Percentiles rank a stretch among this genome's conserved stretches.
These are phyloP conservation scores for Epizoanthus scotinus DNA, from an alignment of 92 coral and sea anemone genomes.

Conservation along the genomic window DNA sequence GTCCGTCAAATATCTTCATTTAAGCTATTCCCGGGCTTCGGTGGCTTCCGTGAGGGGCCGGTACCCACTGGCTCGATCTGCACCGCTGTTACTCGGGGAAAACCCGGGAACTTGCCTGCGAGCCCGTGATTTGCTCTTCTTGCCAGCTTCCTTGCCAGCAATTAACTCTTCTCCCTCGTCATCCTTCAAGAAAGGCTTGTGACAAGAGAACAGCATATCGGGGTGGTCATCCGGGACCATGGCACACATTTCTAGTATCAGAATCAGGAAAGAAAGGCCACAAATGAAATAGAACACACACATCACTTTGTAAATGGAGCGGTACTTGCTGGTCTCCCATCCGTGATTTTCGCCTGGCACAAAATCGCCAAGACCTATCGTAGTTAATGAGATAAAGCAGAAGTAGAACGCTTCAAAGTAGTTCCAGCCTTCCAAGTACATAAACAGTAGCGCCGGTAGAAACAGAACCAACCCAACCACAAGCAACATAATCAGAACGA, in stretches of 20 bases:
- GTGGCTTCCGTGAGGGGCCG: constrained; percentile 32
- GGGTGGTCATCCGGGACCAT: constrained; percentile 99
- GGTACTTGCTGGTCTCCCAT: constrained; percentile 80
- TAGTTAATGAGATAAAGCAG: constrained; percentile 95
- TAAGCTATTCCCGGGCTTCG: constrained; percentile 13
- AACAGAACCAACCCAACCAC: constrained; percentile 69
- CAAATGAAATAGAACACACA: constrained; percentile 90
- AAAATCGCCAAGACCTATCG: constrained; percentile 97
- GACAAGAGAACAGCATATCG: constrained; percentile 99
- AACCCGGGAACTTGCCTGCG: constrained; percentile 37
- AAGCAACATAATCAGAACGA: constrained; percentile 70
- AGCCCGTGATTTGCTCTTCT: constrained; percentile 18
- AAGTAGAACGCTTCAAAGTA: constrained; percentile 97
- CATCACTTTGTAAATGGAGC: constrained; percentile 79
- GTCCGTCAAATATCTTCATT: no score
- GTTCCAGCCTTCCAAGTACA: constrained; percentile 85
- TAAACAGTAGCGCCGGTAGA: constrained; percentile 86
- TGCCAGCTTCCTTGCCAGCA: constrained; percentile 2
- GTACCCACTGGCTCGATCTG: constrained; percentile 35
- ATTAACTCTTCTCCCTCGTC: constrained; percentile 66
- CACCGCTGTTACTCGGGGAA: constrained; percentile 12
- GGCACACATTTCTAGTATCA: constrained; percentile 94
- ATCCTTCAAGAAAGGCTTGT: constrained; percentile 84
- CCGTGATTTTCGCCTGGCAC: constrained; percentile 89
- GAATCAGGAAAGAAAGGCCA: constrained; percentile 90